Conservation (phyloP, 2,113 vertebrate species). For the Sander lucioperca region DNA sequence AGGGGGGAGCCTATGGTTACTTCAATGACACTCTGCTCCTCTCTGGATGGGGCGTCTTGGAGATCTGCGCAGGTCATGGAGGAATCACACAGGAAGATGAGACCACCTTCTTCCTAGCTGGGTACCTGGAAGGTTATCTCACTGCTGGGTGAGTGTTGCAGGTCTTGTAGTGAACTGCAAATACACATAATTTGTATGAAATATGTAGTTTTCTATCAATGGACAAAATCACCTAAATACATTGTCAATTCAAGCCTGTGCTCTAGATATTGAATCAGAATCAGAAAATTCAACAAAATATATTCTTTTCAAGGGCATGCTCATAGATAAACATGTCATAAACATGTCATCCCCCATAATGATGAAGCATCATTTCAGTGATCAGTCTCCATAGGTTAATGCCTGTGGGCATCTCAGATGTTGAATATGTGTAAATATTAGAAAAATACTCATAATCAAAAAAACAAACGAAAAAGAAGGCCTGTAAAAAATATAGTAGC, state of each 20-base stretch:
- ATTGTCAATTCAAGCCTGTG: neutral
- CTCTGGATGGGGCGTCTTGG: conserved; percentile 90
- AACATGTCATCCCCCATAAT: neutral
- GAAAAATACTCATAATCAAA: neutral
- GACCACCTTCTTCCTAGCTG: conserved; percentile 88
- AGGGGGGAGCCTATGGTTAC: conserved; percentile 89
- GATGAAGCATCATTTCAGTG: neutral
- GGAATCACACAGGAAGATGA: conserved; percentile 79
- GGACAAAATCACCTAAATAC: neutral
- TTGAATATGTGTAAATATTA: neutral
- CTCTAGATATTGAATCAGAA: neutral
- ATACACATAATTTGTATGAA: neutral
- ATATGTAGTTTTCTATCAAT: neutral
- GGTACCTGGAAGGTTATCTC: conserved; percentile 91
- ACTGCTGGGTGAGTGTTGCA: conserved; percentile 88
- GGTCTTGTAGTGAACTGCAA: neutral
- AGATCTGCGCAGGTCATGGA: conserved; percentile 90
- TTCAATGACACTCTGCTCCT: conserved; percentile 88
- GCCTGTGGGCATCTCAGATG: neutral
- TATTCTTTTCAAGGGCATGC: too few relatives aligned
- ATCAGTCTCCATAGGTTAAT: neutral
- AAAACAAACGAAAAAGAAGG: neutral
- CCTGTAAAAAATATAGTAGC: neutral
- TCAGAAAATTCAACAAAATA: neutral
- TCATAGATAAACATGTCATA: neutral